A percentile compares a stretch with the other conserved stretches of the same genome.
Evolutionary conservation across 2,888 invertebrate species (phyloP).

Genomic region (Caenorhabditis zanzibari): DNA sequence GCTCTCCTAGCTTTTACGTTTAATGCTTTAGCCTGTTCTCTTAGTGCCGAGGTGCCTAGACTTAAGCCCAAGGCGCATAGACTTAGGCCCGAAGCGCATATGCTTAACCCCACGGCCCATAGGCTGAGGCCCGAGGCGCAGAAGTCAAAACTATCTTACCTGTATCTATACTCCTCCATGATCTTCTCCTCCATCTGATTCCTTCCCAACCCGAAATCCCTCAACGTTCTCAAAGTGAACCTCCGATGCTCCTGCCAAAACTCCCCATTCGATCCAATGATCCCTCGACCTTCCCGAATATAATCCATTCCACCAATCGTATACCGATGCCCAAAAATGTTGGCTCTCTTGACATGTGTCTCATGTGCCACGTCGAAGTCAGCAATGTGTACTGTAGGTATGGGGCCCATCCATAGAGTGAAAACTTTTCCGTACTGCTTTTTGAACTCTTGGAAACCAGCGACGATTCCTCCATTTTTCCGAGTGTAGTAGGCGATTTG

Average conservation of each 20-base stretch:
- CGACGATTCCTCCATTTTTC: slow-evolving; percentile 30
- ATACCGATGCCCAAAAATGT: slow-evolving; percentile 33
- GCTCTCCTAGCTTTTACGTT: no score
- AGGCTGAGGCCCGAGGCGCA: no score
- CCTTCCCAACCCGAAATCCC: slow-evolving; percentile 69
- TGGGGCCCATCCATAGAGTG: slow-evolving; percentile 56
- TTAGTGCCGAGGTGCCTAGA: no score
- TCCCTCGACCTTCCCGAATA: slow-evolving; percentile 58
- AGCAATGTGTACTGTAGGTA: slow-evolving; percentile 43
- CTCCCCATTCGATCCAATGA: slow-evolving; percentile 56
- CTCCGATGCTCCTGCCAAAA: slow-evolving; percentile 66
- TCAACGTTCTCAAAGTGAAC: slow-evolving; percentile 65
- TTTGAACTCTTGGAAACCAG: slow-evolving; percentile 28
- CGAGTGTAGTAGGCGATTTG: slow-evolving; percentile 28
- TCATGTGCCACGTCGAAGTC: slow-evolving; percentile 56
- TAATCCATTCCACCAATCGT: slow-evolving; percentile 32
- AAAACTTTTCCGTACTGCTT: slow-evolving; percentile 55
- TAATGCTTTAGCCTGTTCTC: no score
- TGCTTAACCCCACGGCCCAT: no score
- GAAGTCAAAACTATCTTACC: slow-evolving; percentile 34
- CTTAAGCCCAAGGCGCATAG: no score
- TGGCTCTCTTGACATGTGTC: slow-evolving; percentile 44
- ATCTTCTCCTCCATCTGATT: slow-evolving; percentile 69
- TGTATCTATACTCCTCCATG: slow-evolving; percentile 62
- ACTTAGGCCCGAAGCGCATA: no score